Evolutionary conservation across 1,140 invertebrate genomes (phyloP), one percentile per base, ranked within the genome.

Genomic region (Andrena cerasifolii): DNA sequence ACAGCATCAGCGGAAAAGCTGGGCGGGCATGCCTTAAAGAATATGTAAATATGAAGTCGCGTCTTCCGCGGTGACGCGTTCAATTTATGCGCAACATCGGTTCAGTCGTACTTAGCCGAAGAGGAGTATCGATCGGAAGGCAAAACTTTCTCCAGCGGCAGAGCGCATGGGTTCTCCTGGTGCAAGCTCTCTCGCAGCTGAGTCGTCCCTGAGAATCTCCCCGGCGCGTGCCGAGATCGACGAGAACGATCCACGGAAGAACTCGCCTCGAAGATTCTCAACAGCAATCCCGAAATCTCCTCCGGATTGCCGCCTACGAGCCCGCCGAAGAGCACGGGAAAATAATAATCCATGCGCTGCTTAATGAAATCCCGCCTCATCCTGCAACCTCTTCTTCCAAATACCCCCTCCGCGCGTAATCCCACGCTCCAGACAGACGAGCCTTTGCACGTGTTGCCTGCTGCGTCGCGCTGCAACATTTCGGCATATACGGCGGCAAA

Each of bases 321-420:
- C 7, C 10, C 47, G 2, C 1, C 26, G 5, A 3, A 49, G 10
- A 7, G 31, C 31, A 26, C 1, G 16, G 33, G 21, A 26, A 36
- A 59, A 59, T 72, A 56, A 45, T 21, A 45, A 72, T 58, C 2
- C 16, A 12, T 6, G 21, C 5, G 36, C 10, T 45, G 14, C 62
- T 67, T 24, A 56, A 67, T n/a, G 16, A 75, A 67, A 56, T 36
- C 16, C 26, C 43, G 40, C 6, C 21, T 62, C 40, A 24, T 18
- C 28, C 5, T 1, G 3, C 8, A 28, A 54, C 8, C 49, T 18
- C 8, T 6, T 18, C 21, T 18, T n/a, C 24, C 6, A 14, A 53
- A 73, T 65, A 73, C 31, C 47, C 5, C 10, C 4, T 49, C 70
- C n/a, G n/a, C n/a, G 31, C 8, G 12, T 18, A 73, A 65, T 65